Conservation (phyloP, 1,140 invertebrate genomes). For the Zaprionus tsacasi region DNA sequence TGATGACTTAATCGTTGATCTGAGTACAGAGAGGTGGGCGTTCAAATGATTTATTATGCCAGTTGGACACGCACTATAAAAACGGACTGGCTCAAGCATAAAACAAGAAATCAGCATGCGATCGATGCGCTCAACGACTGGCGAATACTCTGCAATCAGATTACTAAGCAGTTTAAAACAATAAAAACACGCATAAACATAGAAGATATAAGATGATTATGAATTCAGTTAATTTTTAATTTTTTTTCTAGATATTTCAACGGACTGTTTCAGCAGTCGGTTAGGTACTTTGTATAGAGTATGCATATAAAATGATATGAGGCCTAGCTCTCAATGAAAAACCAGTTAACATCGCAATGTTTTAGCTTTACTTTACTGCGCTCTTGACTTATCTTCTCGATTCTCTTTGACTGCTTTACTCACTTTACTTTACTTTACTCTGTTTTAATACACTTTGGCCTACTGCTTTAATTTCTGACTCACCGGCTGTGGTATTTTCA, state of each 20-base stretch:
- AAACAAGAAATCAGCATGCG: conserved; percentile 19
- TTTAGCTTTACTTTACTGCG: background rate
- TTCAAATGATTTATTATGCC: conserved; percentile 72
- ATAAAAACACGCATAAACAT: too few species aligned
- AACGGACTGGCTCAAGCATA: conserved; percentile 36
- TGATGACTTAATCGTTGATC: conserved; percentile 76
- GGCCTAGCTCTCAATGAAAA: conserved; percentile 20
- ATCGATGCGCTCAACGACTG: conserved; percentile 4
- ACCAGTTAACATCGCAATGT: conserved; percentile 27
- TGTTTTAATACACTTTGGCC: conserved; percentile 16
- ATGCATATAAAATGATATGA: conserved; percentile 14
- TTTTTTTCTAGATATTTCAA: too few species aligned
- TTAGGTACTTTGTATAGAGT: background rate
- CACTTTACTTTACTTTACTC: background rate
- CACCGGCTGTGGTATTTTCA: conserved; percentile 33
- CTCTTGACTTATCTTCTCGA: background rate
- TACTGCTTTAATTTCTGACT: conserved; percentile 58
- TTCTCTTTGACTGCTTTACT: background rate
- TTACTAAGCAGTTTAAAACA: background rate
- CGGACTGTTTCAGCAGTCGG: too few species aligned
- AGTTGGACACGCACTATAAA: conserved; percentile 71
- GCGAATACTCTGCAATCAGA: conserved; percentile 11
- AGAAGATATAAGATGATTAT: too few species aligned
- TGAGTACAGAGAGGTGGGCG: conserved; percentile 60
- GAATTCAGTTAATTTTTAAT: too few species aligned